Percentiles rank a stretch among this genome's conserved stretches.
These are phyloP conservation scores for Anastrepha obliqua DNA, from an alignment of 1,140 invertebrate species.

Conservation along the genomic window DNA sequence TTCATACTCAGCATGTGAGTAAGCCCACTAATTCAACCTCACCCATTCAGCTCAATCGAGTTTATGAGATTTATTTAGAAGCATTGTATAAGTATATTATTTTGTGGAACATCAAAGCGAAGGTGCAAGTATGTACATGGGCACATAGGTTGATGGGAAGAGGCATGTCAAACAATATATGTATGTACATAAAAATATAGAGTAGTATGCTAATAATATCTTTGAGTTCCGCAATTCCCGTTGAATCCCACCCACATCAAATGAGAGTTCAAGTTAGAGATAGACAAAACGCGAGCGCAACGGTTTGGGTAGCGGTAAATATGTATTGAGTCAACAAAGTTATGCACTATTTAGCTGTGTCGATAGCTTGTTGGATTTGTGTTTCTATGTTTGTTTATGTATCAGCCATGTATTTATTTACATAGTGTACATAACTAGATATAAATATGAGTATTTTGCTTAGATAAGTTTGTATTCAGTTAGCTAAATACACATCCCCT, in stretches of 20 bases:
- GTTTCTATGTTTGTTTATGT: conserved; percentile 12
- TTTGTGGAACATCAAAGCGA: conserved; percentile 28
- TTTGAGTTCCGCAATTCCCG: neutral
- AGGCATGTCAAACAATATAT: neutral
- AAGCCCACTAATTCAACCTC: neutral
- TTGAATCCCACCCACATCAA: neutral
- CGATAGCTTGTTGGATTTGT: conserved; percentile 36
- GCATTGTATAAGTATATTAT: conserved; percentile 2
- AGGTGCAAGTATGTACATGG: neutral
- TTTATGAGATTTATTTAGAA: neutral
- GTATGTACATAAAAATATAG: neutral
- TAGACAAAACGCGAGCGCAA: neutral
- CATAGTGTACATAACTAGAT: neutral
- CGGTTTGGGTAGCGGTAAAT: neutral
- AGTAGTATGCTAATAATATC: conserved; percentile 18
- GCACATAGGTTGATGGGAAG: neutral
- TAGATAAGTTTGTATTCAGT: neutral
- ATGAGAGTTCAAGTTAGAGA: neutral
- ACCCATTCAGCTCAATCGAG: neutral
- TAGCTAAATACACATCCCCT: neutral
- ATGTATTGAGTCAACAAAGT: conserved; percentile 26
- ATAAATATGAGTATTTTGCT: neutral
- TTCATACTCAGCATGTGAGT: neutral
- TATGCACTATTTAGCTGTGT: conserved; percentile 22
- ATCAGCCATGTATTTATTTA: conserved; percentile 29